Evolutionary conservation across 1,140 invertebrate species (phyloP).

Genomic region (Drosophila subpulchrella): DNA sequence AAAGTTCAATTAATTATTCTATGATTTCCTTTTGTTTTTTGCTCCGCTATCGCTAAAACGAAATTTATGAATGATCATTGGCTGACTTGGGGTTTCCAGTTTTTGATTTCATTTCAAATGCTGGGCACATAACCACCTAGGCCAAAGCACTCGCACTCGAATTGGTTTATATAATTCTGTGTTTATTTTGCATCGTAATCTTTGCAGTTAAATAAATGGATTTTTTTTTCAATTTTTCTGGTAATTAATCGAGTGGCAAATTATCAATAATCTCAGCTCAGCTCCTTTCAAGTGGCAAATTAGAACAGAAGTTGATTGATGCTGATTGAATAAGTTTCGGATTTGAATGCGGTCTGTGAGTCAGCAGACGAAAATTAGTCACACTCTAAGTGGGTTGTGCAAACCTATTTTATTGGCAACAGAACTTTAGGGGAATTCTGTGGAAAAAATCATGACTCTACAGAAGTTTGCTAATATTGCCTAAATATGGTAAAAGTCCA

Average conservation of each 20-base stretch:
- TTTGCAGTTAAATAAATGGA: slow-evolving; percentile 28
- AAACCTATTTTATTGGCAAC: background rate
- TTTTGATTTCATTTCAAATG: slow-evolving; percentile 32
- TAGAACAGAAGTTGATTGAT: slow-evolving; percentile 50
- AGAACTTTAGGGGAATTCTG: background rate
- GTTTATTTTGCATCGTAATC: slow-evolving; percentile 40
- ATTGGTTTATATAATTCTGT: slow-evolving; percentile 51
- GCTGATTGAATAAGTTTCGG: slow-evolving; percentile 33
- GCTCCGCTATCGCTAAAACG: slow-evolving; percentile 53
- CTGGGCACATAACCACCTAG: slow-evolving; percentile 51
- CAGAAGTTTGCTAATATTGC: background rate
- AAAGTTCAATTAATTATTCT: slow-evolving; percentile 67
- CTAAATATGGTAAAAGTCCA: background rate
- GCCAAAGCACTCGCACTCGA: slow-evolving; percentile 24
- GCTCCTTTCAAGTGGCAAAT: slow-evolving; percentile 49
- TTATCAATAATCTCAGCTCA: slow-evolving; percentile 27
- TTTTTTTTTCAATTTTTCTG: slow-evolving; percentile 15
- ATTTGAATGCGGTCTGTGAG: slow-evolving; percentile 24
- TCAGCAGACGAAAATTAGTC: slow-evolving; percentile 20
- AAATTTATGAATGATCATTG: slow-evolving; percentile 73
- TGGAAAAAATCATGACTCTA: background rate
- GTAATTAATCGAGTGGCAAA: slow-evolving; percentile 32
- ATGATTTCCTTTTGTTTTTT: slow-evolving; percentile 39
- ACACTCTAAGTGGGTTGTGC: slow-evolving; percentile 8
- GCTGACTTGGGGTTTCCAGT: slow-evolving; percentile 34